Conservation (phyloP, 2,888 invertebrate species). For the Drosophila tanythrix region DNA sequence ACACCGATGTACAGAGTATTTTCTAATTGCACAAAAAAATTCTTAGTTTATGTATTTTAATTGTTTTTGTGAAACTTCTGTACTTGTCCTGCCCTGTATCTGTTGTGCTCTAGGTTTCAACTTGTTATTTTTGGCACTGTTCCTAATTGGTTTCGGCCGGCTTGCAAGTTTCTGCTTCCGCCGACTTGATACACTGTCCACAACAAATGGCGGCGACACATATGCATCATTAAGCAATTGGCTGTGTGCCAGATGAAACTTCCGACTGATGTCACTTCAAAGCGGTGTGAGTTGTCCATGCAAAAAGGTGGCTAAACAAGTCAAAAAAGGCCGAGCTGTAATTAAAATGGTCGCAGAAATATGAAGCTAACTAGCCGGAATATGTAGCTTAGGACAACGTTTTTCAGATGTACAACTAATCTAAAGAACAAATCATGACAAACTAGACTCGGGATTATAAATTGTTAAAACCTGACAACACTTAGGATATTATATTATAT, state of each 20-base stretch:
- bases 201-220: slow-evolving; percentile 66
- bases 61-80: background rate
- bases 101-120: background rate
- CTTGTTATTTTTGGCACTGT: slow-evolving; percentile 60
- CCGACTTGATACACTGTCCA: slow-evolving; percentile 49
- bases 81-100: background rate
- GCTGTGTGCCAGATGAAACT: slow-evolving; percentile 57
- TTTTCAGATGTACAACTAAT: background rate
- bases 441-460: background rate
- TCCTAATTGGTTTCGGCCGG: slow-evolving; percentile 70
- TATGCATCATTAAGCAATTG: slow-evolving; percentile 74
- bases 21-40: background rate
- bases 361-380: background rate
- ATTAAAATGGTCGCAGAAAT: background rate
- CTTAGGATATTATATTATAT: background rate
- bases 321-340: background rate
- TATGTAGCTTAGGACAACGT: no score
- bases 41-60: background rate
- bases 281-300: background rate
- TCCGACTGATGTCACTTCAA: slow-evolving; percentile 9
- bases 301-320: background rate
- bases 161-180: slow-evolving; percentile 32
- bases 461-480: background rate
- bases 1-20: background rate
- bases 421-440: background rate